These are phyloP conservation scores for Leucophenga varia DNA, from an alignment of 1,140 invertebrate genomes.

Conservation along the genomic window DNA sequence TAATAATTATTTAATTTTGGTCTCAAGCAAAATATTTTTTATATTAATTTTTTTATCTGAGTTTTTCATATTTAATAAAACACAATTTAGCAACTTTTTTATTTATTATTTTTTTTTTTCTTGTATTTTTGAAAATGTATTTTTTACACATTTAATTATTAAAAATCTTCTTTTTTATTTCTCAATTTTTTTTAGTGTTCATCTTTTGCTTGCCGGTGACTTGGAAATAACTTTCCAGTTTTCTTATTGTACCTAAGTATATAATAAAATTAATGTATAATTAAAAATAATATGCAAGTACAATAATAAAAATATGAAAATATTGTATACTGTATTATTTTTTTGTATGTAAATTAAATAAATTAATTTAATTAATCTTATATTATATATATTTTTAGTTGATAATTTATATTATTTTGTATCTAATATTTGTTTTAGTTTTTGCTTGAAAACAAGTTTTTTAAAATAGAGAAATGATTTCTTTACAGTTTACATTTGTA, in stretches of 20 bases:
- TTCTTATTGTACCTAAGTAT: slow-evolving; percentile 10
- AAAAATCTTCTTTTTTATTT: too few relatives aligned
- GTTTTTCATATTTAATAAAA: too few relatives aligned
- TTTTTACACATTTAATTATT: slow-evolving; percentile 21
- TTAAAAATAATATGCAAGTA: slow-evolving; percentile 10
- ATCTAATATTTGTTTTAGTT: slow-evolving; percentile 5
- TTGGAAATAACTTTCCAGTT: slow-evolving; percentile 21
- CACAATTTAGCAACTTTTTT: too few relatives aligned
- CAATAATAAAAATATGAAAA: slow-evolving; percentile 15
- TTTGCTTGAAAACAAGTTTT: not conserved
- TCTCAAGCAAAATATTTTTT: too few relatives aligned
- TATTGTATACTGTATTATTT: slow-evolving; percentile 18
- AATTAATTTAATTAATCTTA: slow-evolving; percentile 3
- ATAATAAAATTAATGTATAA: slow-evolving; percentile 21
- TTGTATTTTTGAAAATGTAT: too few relatives aligned
- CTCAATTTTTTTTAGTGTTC: too few relatives aligned
- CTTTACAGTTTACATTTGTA: slow-evolving; percentile 1
- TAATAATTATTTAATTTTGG: too few relatives aligned
- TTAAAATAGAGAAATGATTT: not conserved
- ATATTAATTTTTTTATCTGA: too few relatives aligned
- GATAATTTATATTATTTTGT: too few relatives aligned
- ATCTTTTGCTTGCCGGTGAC: too few relatives aligned
- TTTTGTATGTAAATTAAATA: slow-evolving; percentile 15
- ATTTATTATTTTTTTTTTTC: too few relatives aligned
- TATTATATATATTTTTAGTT: slow-evolving; percentile 8